A percentile compares a stretch with the other conserved stretches of the same genome.
Conservation (phyloP, 1,140 invertebrate genomes). For the Drosophila nigromelanica region DNA sequence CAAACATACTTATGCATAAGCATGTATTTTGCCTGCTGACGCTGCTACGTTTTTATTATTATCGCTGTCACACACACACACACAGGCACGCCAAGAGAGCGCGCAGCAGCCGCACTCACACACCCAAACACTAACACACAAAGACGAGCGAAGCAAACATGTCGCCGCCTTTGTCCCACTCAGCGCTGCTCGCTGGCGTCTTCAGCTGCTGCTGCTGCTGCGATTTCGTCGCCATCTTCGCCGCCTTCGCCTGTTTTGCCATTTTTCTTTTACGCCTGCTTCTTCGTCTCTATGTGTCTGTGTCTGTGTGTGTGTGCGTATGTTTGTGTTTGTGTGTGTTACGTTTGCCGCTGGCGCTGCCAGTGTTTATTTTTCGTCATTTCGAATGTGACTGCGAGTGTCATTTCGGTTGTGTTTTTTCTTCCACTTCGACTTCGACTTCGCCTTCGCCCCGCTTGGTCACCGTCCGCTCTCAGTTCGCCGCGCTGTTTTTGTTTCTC, state of each 20-base stretch:
- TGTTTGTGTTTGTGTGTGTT: conserved; percentile 21
- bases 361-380: conserved; percentile 49
- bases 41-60: conserved; percentile 76
- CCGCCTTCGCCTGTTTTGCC: conserved; percentile 56
- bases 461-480: conserved; percentile 3
- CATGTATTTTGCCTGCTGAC: conserved; percentile 53
- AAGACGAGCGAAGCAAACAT: conserved; percentile 33
- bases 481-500: conserved; percentile 35
- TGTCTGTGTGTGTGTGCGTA: no score
- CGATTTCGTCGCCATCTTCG: conserved; percentile 30
- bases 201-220: conserved; percentile 9
- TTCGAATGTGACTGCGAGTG: conserved; percentile 41
- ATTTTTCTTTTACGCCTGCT: conserved; percentile 61
- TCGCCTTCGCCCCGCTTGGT: not conserved
- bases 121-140: conserved; percentile 30
- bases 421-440: not conserved
- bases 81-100: conserved; percentile 22
- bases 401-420: conserved; percentile 34
- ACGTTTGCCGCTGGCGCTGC: conserved; percentile 29
- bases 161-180: conserved; percentile 67
- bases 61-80: conserved; percentile 58
- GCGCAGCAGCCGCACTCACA: conserved; percentile 38
- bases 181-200: conserved; percentile 30
- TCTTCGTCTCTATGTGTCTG: not conserved
- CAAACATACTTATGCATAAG: conserved; percentile 48